Conservation (phyloP, 2,888 invertebrate species). For the Magallana nippona region DNA sequence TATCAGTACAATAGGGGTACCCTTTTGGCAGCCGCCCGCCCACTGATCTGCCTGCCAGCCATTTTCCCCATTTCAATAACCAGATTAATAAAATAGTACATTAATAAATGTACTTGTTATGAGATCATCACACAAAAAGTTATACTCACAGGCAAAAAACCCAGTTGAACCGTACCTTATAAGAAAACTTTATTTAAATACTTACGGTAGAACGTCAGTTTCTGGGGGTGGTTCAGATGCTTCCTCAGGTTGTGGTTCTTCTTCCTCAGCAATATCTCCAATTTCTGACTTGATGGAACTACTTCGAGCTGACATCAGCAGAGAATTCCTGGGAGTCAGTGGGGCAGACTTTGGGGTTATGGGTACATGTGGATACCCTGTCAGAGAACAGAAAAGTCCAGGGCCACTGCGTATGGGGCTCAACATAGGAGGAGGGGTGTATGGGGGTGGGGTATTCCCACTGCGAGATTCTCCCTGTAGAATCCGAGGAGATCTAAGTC, state of each 20-base stretch:
- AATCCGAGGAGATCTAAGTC: conserved; percentile 81
- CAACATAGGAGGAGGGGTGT: conserved; percentile 96
- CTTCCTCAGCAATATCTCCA: conserved; percentile 34
- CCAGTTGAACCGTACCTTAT: too few relatives aligned
- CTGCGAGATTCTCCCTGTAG: conserved; percentile 62
- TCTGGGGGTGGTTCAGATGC: conserved; percentile 76
- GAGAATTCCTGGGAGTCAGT: conserved; percentile 65
- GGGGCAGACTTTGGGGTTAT: conserved; percentile 78
- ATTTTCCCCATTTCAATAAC: too few relatives aligned
- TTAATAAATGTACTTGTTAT: too few relatives aligned
- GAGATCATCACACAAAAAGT: too few relatives aligned
- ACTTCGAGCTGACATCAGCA: conserved; percentile 44
- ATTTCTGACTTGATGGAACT: conserved; percentile 10
- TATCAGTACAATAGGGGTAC: too few relatives aligned
- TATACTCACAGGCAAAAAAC: too few relatives aligned
- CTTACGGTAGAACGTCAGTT: conserved; percentile 80
- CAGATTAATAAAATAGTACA: too few relatives aligned
- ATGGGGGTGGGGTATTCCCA: conserved; percentile 83
- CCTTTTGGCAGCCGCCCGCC: too few relatives aligned
- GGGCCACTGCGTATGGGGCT: conserved; percentile 94
- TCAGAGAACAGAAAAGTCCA: conserved; percentile 87
- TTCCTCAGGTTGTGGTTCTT: conserved; percentile 32
- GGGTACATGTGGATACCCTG: conserved; percentile 59
- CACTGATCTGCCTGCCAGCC: too few relatives aligned
- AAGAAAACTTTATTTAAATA: conserved; percentile 40